Evolutionary conservation across 1,140 invertebrate species (phyloP).

Genomic region (Platyura marginata): DNA sequence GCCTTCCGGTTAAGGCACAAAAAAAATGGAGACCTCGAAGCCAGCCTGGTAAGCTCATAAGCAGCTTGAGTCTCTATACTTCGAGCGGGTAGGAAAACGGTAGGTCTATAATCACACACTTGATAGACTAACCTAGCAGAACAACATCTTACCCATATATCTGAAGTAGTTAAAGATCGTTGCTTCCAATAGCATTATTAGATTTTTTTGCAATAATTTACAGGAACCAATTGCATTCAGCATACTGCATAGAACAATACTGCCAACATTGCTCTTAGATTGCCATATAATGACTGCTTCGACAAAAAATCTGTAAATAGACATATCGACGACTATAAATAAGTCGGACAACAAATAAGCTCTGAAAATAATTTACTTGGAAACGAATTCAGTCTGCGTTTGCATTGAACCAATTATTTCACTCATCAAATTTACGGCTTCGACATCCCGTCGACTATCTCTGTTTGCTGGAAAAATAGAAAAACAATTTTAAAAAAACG

Average conservation of each 20-base stretch:
- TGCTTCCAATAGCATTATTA: constrained; percentile 15
- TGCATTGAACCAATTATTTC: constrained; percentile 18
- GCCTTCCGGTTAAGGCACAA: background rate
- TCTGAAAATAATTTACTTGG: constrained; percentile 16
- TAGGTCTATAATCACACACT: no score
- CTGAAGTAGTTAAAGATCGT: constrained; percentile 18
- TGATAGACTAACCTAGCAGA: no score
- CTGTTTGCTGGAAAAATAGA: constrained; percentile 12
- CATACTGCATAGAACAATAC: constrained; percentile 14
- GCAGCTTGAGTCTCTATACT: no score
- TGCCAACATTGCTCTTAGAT: constrained; percentile 10
- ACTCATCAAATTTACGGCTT: constrained; percentile 18
- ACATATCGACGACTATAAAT: background rate
- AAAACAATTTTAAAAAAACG: background rate
- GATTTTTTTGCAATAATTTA: constrained; percentile 14
- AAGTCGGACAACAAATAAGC: background rate
- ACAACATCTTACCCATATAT: constrained; percentile 9
- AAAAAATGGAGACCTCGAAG: background rate
- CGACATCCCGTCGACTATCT: no score
- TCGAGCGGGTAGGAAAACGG: no score
- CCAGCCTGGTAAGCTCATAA: no score
- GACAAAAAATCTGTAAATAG: constrained; percentile 1
- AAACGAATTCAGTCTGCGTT: constrained; percentile 16
- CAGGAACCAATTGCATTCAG: constrained; percentile 17
- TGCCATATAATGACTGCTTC: constrained; percentile 15